Conservation (phyloP, 2,888 invertebrate species). For the Nymphalis urticae region DNA sequence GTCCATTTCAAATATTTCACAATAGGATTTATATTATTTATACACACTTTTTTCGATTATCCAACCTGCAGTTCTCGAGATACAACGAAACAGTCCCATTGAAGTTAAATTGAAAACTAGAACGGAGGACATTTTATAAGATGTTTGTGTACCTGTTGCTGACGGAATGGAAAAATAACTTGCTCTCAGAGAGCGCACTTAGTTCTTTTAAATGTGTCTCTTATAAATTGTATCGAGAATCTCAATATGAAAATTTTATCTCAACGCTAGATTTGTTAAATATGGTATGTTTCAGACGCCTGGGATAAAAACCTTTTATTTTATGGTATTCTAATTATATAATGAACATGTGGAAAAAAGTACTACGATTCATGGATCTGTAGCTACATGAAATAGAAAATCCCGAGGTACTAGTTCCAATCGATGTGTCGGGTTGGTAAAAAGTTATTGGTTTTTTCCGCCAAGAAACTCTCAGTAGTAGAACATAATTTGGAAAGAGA, state of each 20-base stretch:
- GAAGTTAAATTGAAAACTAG: conserved; percentile 23
- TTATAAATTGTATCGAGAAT: conserved; percentile 1
- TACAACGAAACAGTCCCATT: conserved; percentile 9
- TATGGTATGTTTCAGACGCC: no score
- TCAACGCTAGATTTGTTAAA: no score
- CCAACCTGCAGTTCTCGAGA: conserved; percentile 6
- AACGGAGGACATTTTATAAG: conserved; percentile 10
- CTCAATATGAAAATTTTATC: background rate
- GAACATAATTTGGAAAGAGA: no score
- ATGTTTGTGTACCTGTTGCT: conserved; percentile 13
- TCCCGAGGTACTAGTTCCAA: no score
- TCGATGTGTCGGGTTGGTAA: no score
- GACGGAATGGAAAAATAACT: conserved; percentile 5
- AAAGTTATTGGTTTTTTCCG: no score
- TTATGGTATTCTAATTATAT: no score
- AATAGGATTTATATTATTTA: background rate
- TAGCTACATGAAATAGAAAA: no score
- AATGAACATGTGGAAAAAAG: no score
- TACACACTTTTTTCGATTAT: background rate
- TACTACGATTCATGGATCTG: no score
- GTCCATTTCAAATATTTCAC: background rate
- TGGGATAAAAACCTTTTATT: no score
- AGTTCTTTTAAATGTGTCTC: background rate
- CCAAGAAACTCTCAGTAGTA: no score
- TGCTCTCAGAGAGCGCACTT: background rate